These are phyloP conservation scores for Xestia xanthographa DNA, from an alignment of 2,888 invertebrate species.

Conservation along the genomic window DNA sequence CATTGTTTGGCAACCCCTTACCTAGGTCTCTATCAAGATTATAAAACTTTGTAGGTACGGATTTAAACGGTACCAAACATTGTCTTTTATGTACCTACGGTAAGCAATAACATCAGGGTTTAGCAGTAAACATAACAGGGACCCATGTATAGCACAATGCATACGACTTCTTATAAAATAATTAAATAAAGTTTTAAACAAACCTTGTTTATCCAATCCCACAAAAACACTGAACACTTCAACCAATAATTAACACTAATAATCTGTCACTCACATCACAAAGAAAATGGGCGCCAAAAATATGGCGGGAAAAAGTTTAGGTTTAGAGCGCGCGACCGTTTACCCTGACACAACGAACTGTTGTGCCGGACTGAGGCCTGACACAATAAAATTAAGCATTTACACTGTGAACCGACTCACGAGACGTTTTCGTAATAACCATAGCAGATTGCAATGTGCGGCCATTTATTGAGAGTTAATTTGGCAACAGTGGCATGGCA, in stretches of 20 bases:
- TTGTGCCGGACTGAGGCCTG: constrained; percentile 78
- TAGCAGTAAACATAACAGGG: neutral
- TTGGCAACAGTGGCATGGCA: constrained; percentile 78
- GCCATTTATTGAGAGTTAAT: constrained; percentile 78
- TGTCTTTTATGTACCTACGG: neutral
- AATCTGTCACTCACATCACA: constrained; percentile 51
- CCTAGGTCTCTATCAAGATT: too few species aligned
- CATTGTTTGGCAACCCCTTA: neutral
- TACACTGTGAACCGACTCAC: constrained; percentile 73
- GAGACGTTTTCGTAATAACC: constrained; percentile 81
- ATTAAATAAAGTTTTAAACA: constrained; percentile 9
- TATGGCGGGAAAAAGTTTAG: constrained; percentile 69
- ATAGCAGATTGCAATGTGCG: constrained; percentile 72
- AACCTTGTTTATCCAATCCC: constrained; percentile 53
- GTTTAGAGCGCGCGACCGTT: constrained; percentile 76
- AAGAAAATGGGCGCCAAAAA: constrained; percentile 60
- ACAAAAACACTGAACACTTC: constrained; percentile 39
- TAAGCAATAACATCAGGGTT: neutral
- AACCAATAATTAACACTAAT: constrained; percentile 12
- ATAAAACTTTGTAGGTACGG: neutral
- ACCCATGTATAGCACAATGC: neutral
- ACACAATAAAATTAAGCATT: constrained; percentile 85
- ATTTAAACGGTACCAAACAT: neutral
- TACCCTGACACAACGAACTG: constrained; percentile 79
- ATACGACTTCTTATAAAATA: neutral